phyloP scores from a whole-genome alignment of 2,113 vertebrate genomes.

The Sinocyclocheilus anophthalmus region DNA sequence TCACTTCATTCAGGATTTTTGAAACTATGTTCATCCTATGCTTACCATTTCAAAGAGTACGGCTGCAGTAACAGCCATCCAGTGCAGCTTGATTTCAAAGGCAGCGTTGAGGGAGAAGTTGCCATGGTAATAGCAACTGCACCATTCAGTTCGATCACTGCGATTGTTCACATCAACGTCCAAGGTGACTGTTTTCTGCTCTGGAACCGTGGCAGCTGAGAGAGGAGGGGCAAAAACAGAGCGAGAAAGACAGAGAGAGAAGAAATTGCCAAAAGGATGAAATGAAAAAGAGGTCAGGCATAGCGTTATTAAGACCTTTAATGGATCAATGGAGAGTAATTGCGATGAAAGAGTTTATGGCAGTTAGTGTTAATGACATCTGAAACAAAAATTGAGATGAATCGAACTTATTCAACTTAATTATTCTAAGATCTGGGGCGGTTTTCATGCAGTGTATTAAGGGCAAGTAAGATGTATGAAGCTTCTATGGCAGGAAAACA shows the following conservation, averaged over 20 bases:
- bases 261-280: constrained; percentile 38
- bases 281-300: constrained; percentile 46
- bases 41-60: constrained; percentile 98
- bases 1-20: background rate
- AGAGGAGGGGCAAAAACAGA: constrained; percentile 37
- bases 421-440: background rate
- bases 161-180: constrained; percentile 96
- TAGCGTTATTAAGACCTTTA: background rate
- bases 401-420: background rate
- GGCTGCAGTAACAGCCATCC: constrained; percentile 96
- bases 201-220: constrained; percentile 90
- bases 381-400: background rate
- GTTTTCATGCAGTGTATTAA: background rate
- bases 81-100: constrained; percentile 97
- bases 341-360: constrained; percentile 10
- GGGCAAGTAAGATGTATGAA: background rate
- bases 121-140: constrained; percentile 97
- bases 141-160: constrained; percentile 92
- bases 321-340: background rate
- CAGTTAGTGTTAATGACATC: background rate
- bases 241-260: constrained; percentile 46
- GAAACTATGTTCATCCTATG: background rate
- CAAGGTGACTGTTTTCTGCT: constrained; percentile 93
- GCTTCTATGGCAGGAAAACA: background rate
- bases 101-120: constrained; percentile 90